These are phyloP conservation scores for Elachura formosa DNA, from an alignment of 2,113 vertebrate genomes.

Conservation along the genomic window DNA sequence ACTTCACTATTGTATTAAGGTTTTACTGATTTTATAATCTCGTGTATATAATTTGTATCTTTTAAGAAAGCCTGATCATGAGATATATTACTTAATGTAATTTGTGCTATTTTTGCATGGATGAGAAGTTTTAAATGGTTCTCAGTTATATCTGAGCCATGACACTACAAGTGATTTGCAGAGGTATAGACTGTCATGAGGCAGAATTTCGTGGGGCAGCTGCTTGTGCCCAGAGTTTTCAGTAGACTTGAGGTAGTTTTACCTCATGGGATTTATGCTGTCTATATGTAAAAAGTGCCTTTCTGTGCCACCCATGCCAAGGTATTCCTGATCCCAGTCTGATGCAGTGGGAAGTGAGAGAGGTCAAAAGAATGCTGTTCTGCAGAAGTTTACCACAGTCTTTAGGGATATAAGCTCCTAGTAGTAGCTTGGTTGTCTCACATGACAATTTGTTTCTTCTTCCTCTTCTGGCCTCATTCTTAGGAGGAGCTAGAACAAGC, in stretches of 20 bases:
- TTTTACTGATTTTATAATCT: neutral
- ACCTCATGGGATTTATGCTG: neutral
- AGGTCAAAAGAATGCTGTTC: neutral
- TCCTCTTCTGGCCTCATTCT: neutral
- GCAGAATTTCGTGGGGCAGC: neutral
- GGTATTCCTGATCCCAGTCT: neutral
- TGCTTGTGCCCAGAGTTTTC: neutral
- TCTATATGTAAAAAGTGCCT: neutral
- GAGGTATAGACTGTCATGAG: neutral
- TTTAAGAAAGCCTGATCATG: neutral
- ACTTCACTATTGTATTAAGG: neutral
- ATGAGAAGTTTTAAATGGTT: neutral
- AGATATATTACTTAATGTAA: neutral
- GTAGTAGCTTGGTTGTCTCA: neutral
- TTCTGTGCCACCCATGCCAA: accelerated
- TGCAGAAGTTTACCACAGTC: neutral
- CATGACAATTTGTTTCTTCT: neutral
- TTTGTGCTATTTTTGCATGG: neutral
- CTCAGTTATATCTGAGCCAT: neutral
- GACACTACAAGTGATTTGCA: neutral
- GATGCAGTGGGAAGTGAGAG: neutral
- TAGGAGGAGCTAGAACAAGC: neutral
- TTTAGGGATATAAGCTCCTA: neutral
- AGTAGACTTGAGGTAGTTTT: neutral
- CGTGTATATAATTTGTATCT: neutral